Conservation (phyloP, 2,113 vertebrate species). For the Lophotis ruficrista region DNA sequence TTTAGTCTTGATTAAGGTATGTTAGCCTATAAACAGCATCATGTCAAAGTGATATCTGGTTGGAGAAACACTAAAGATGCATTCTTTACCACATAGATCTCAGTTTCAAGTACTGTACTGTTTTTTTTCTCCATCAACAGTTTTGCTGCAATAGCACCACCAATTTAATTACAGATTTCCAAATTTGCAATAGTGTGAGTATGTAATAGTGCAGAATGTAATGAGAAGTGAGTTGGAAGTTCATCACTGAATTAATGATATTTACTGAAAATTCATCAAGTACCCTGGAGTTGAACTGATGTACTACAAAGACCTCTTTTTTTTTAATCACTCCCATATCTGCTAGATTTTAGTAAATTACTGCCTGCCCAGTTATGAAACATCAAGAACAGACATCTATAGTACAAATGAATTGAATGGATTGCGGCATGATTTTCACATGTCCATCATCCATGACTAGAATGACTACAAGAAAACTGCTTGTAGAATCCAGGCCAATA, state of each 20-base stretch:
- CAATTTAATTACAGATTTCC: background rate
- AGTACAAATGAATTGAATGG: background rate
- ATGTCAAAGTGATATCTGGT: accelerated
- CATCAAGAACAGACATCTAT: background rate
- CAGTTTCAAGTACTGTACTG: background rate
- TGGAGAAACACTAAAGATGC: background rate
- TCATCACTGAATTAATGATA: background rate
- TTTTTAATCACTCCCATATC: background rate
- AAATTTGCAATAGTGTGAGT: background rate
- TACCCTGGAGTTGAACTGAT: background rate
- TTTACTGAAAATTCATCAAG: background rate
- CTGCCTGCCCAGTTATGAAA: background rate
- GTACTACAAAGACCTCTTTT: background rate
- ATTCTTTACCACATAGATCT: background rate
- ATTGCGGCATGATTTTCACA: background rate
- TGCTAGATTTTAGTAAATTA: background rate
- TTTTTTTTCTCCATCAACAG: background rate
- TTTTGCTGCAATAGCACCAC: background rate
- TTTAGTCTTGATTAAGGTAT: background rate
- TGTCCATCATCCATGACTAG: background rate
- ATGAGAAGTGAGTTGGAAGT: background rate
- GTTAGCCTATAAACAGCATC: background rate
- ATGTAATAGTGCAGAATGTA: background rate
- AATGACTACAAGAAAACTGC: background rate
- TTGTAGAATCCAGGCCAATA: background rate